Percentiles rank a stretch among this genome's conserved stretches.
These are phyloP conservation scores for Scytalopus superciliaris DNA, from an alignment of 2,113 vertebrate species.

Conservation along the genomic window DNA sequence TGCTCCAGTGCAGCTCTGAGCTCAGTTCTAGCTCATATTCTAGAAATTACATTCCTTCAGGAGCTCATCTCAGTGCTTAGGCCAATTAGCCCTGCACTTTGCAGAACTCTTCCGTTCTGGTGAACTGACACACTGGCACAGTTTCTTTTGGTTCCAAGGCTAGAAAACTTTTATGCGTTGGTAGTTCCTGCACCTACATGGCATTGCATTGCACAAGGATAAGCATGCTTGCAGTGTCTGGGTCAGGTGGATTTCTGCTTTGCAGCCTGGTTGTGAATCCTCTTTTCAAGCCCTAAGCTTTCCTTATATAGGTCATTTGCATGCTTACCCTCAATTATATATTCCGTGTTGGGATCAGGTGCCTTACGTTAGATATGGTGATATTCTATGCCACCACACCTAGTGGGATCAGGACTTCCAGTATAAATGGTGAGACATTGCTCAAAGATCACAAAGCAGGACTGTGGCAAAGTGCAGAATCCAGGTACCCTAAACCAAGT, in stretches of 20 bases:
- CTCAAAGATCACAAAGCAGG: neutral
- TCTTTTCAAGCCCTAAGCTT: neutral
- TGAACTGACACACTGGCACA: neutral
- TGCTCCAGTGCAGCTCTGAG: neutral
- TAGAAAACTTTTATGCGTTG: neutral
- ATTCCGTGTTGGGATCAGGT: neutral
- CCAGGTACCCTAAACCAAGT: neutral
- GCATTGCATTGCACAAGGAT: neutral
- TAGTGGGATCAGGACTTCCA: neutral
- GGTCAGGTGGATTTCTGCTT: neutral
- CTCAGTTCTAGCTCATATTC: neutral
- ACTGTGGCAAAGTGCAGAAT: neutral
- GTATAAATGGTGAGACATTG: neutral
- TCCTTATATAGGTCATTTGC: neutral
- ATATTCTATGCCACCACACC: too few species aligned
- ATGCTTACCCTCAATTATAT: neutral
- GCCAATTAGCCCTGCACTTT: neutral
- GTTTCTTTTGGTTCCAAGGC: neutral
- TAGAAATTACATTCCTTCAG: neutral
- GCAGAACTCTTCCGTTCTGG: neutral
- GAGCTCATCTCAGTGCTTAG: neutral
- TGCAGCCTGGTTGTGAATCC: neutral
- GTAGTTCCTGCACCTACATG: neutral
- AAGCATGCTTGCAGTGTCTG: neutral
- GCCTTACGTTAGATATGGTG: neutral